A percentile compares a stretch with the other conserved stretches of the same genome.
These are phyloP conservation scores for Chloroclysta siterata DNA, from an alignment of 2,888 invertebrate species.

Conservation along the genomic window DNA sequence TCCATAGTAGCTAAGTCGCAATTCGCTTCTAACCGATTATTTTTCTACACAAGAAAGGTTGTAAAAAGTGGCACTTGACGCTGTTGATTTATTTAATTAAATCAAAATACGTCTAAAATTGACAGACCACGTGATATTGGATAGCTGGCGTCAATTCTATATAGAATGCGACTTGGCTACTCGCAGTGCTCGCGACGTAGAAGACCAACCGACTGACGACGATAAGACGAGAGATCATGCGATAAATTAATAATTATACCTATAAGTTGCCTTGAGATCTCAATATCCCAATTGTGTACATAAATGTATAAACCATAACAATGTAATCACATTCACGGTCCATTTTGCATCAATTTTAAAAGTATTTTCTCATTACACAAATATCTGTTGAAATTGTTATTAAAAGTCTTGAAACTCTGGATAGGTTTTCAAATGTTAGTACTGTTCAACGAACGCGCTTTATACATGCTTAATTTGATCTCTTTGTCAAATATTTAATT, in stretches of 20 bases:
- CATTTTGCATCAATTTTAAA: too few relatives aligned
- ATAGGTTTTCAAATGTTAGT: not conserved
- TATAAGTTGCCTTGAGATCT: slow-evolving; percentile 68
- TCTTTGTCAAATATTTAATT: slow-evolving; percentile 2
- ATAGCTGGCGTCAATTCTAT: too few relatives aligned
- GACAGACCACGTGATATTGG: too few relatives aligned
- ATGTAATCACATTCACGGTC: slow-evolving; percentile 46
- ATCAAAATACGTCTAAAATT: too few relatives aligned
- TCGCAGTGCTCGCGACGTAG: not conserved
- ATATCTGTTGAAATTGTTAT: slow-evolving; percentile 1
- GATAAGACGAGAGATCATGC: slow-evolving; percentile 58
- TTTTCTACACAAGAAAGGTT: not conserved
- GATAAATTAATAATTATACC: slow-evolving; percentile 61
- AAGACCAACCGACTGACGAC: not conserved
- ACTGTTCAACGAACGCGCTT: slow-evolving; percentile 9
- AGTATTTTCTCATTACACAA: not conserved
- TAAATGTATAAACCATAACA: slow-evolving; percentile 70
- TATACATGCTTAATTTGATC: not conserved
- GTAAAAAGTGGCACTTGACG: too few relatives aligned
- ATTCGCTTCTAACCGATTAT: not conserved
- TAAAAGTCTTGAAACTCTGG: slow-evolving; percentile 4
- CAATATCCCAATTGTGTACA: slow-evolving; percentile 76
- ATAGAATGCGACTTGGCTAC: too few relatives aligned
- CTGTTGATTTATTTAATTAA: too few relatives aligned
- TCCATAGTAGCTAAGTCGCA: not conserved